Conservation (phyloP, 2,113 vertebrate species). For the Heptranchias perlo region DNA sequence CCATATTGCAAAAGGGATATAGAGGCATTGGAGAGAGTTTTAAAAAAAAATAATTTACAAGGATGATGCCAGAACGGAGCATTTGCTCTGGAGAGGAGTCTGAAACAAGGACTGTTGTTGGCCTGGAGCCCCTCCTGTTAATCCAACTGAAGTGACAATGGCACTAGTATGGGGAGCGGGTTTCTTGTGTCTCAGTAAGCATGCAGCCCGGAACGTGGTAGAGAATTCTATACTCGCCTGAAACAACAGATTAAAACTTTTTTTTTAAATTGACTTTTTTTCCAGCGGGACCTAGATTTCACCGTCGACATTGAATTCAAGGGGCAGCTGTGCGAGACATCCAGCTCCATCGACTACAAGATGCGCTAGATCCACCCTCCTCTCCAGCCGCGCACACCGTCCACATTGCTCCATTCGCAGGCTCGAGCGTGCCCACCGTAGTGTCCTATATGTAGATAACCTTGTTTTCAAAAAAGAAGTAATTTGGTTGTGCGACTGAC, state of each 20-base stretch:
- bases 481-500: not conserved
- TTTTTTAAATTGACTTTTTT: not conserved
- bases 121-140: not conserved
- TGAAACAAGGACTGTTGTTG: not conserved
- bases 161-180: no score
- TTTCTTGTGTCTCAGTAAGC: no score
- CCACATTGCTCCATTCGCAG: not conserved
- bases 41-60: not conserved
- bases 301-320: constrained; percentile 86
- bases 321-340: constrained; percentile 83
- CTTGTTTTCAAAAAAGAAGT: not conserved
- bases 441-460: constrained; percentile 23
- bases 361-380: constrained; percentile 65
- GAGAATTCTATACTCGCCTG: not conserved
- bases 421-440: not conserved
- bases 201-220: no score
- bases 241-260: not conserved
- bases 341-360: constrained; percentile 82
- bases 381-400: not conserved
- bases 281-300: constrained; percentile 87
- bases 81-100: not conserved
- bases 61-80: not conserved
- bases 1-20: not conserved
- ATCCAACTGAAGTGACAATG: not conserved
- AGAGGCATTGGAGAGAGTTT: not conserved